Evolutionary conservation across 1,140 invertebrate genomes (phyloP), one percentile per base, ranked within the genome.

Genomic region (Drosophila navojoa): DNA sequence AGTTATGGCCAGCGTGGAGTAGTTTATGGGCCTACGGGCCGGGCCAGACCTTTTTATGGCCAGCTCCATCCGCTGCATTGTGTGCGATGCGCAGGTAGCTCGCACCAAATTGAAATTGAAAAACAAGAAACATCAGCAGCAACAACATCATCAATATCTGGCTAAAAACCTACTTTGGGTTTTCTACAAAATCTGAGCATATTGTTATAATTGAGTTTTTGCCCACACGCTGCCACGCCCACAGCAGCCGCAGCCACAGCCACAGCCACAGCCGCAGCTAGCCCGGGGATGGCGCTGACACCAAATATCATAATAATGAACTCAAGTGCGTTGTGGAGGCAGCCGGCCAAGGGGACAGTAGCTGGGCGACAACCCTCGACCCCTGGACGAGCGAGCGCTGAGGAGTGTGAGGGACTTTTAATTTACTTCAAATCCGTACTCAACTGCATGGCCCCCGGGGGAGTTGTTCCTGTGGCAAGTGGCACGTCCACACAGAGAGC

Each of bases 121-220:
- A 61, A 60, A 45, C 29, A 38, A 54, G 42, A 49, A 38, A 25
- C 47, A 35, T 16, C 42, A 49, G n/a, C 29, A 35, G 11, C 22
- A 3, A 25, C 9, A 16, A 19, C 27, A 47, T 29, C 13, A 49
- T 44, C 29, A 49, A 22, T 32, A 40, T n/a, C 22, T 25, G 53
- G 29, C 53, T 44, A 47, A 49, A 61, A 58, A 55, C n/a, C 44
- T 47, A 47, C 49, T 7, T 42, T 42, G 10, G 60, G 44, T 19
- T 42, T n/a, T n/a, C 19, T 62, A 53, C 45, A 77, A 91, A 91
- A 91, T 91, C 80, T 73, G 77, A 89, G 90, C 90, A 91, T 91
- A 91, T 91, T 91, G 90, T 90, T 85, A 91, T 91, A 91, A 91
- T 91, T 90, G 90, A 91, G 82, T 89, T 91, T 87, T 71, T 71